phyloP scores from a whole-genome alignment of 2,113 vertebrate genomes.

The Trachemys scripta region DNA sequence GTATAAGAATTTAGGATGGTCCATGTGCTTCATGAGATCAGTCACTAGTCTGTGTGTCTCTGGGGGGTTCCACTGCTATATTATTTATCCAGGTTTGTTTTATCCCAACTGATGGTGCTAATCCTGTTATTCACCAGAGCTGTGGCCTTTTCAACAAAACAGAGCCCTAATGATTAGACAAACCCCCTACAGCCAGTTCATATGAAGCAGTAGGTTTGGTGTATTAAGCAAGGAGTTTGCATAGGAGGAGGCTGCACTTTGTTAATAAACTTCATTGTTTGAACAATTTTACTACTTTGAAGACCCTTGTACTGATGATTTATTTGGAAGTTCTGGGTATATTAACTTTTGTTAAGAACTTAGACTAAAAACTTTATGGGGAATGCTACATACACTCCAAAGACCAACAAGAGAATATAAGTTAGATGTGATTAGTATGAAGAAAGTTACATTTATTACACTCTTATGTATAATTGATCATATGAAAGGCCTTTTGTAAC shows the following conservation, averaged over 20 bases:
- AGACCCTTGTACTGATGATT: conserved; percentile 75
- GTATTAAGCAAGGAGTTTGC: conserved; percentile 39
- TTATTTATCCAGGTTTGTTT: conserved; percentile 25
- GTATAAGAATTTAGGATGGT: conserved; percentile 53
- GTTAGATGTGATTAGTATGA: conserved; percentile 88
- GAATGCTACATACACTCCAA: conserved; percentile 83
- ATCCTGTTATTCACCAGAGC: conserved; percentile 5
- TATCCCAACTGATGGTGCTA: conserved; percentile 12
- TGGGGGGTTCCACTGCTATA: conserved; percentile 33
- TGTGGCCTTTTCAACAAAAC: conserved; percentile 59
- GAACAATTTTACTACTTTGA: conserved; percentile 74
- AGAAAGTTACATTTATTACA: conserved; percentile 88
- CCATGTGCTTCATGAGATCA: conserved; percentile 39
- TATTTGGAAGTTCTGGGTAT: conserved; percentile 82
- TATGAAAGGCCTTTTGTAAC: conserved; percentile 87
- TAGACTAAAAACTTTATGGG: conserved; percentile 85
- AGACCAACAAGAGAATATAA: conserved; percentile 85
- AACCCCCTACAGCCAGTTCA: conserved; percentile 20
- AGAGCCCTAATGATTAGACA: conserved; percentile 47
- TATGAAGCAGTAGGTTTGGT: conserved; percentile 40
- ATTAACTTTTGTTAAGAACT: conserved; percentile 87
- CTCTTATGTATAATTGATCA: conserved; percentile 89
- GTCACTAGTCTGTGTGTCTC: conserved; percentile 10
- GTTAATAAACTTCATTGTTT: conserved; percentile 73
- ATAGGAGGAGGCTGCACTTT: conserved; percentile 65